These are phyloP conservation scores for Macroglossus sobrinus DNA, from an alignment of 2,113 vertebrate species.

Conservation along the genomic window DNA sequence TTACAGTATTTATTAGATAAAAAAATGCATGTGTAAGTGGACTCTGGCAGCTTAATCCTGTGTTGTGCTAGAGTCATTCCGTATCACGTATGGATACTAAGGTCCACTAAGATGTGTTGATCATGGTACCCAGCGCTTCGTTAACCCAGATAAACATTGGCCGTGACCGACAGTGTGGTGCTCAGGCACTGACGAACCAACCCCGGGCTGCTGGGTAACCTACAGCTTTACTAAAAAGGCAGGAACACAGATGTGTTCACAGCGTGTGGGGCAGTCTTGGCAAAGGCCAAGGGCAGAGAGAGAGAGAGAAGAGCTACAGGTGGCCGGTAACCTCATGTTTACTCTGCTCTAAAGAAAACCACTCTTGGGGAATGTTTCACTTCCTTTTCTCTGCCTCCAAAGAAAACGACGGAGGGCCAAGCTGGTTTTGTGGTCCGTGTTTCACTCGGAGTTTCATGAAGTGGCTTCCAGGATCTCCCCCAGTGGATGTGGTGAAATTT, in stretches of 20 bases:
- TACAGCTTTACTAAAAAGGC: not conserved
- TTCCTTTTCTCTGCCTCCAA: constrained; percentile 10
- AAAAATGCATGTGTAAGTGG: not conserved
- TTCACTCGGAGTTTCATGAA: not conserved
- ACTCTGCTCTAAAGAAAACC: not conserved
- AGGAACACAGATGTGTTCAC: not conserved
- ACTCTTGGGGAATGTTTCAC: not conserved
- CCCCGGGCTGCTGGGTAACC: not conserved
- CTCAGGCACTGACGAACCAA: not conserved
- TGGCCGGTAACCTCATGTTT: not conserved
- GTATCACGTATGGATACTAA: not conserved
- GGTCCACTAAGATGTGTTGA: accelerated
- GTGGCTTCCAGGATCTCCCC: not conserved
- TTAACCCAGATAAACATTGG: not conserved
- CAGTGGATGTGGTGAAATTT: not conserved
- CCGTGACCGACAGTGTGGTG: not conserved
- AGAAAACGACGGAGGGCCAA: not conserved
- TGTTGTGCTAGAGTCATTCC: not conserved
- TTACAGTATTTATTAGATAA: not conserved
- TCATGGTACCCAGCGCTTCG: too few species aligned
- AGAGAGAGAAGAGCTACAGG: not conserved
- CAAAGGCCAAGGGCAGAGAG: not conserved
- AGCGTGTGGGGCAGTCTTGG: not conserved
- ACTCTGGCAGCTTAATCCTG: not conserved
- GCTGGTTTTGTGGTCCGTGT: not conserved